Percentiles rank a stretch among this genome's conserved stretches.
Evolutionary conservation across 2,797 vertebrate genomes (phyloP).

Genomic region (Enteromius fasciolatus): DNA sequence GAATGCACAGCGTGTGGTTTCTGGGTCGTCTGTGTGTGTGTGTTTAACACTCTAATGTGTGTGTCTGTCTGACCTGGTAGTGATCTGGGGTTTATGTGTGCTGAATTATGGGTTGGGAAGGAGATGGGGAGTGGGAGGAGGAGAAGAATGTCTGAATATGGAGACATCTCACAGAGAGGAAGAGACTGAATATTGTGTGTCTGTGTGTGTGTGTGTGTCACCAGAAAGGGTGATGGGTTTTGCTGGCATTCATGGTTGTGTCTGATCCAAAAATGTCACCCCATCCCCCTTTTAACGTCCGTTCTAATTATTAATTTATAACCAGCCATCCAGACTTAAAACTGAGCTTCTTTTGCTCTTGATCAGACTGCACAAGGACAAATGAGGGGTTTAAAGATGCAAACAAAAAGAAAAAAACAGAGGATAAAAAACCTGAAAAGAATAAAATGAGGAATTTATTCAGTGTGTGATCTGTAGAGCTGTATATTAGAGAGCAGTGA

Average conservation of each 20-base stretch:
- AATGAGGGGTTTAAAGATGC: neutral
- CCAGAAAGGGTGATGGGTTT: neutral
- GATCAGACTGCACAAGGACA: constrained; percentile 11
- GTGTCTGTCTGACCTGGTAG: constrained; percentile 29
- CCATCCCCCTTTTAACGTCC: constrained; percentile 34
- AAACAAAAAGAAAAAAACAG: neutral
- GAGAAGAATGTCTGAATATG: constrained; percentile 14
- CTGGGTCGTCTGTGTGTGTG: neutral
- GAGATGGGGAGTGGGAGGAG: neutral
- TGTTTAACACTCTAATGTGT: constrained; percentile 22
- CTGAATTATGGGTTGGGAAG: neutral
- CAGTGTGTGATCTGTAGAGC: neutral
- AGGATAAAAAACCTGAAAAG: no score
- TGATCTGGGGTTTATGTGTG: constrained; percentile 18
- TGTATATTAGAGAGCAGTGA: neutral
- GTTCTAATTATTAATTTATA: constrained; percentile 53
- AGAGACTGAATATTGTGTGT: neutral
- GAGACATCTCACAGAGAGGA: neutral
- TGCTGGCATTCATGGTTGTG: neutral
- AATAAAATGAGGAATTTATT: neutral
- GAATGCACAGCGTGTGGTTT: constrained; percentile 10
- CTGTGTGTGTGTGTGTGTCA: neutral
- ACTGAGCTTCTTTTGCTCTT: constrained; percentile 31
- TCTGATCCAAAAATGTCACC: constrained; percentile 21
- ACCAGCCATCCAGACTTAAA: constrained; percentile 38